Percentiles rank a stretch among this genome's conserved stretches.
Evolutionary conservation across 2,888 invertebrate species (phyloP).

Genomic region (Heteromurus nitidus): DNA sequence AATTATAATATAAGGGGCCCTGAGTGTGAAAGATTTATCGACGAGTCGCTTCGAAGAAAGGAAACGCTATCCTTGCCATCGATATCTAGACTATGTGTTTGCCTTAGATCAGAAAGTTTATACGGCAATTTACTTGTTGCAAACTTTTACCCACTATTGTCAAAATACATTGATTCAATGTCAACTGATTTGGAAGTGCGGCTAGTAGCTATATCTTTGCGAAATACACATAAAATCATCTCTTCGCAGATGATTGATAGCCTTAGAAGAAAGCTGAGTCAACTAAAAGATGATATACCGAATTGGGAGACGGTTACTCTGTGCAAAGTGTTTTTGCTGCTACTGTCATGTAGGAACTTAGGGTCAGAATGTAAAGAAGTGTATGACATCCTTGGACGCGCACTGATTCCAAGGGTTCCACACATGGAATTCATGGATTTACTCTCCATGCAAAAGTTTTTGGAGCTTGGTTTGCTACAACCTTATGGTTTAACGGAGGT

Average conservation of each 20-base stretch:
- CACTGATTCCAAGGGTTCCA: conserved; percentile 40
- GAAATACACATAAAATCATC: conserved; percentile 36
- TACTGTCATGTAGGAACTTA: conserved; percentile 33
- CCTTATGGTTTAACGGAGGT: conserved; percentile 66
- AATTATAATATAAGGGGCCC: conserved; percentile 33
- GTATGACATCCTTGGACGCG: conserved; percentile 50
- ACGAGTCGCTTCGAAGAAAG: conserved; percentile 64
- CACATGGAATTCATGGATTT: conserved; percentile 63
- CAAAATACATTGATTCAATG: conserved; percentile 55
- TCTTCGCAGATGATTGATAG: conserved; percentile 31
- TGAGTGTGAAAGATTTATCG: conserved; percentile 61
- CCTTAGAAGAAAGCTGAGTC: conserved; percentile 38
- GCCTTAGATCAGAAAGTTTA: conserved; percentile 52
- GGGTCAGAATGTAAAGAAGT: conserved; percentile 34
- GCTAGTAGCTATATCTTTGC: conserved; percentile 59
- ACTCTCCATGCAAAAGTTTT: conserved; percentile 62
- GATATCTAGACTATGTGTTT: conserved; percentile 63
- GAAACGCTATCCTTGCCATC: conserved; percentile 59
- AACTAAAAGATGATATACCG: conserved; percentile 19
- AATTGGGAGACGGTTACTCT: conserved; percentile 60
- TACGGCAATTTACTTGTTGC: conserved; percentile 47
- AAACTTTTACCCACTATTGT: conserved; percentile 61
- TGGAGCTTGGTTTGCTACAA: conserved; percentile 56
- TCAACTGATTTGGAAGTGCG: conserved; percentile 61
- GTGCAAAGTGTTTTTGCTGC: conserved; percentile 58